Conservation (phyloP, 2,888 invertebrate species). For the Physocephala rufipes region DNA sequence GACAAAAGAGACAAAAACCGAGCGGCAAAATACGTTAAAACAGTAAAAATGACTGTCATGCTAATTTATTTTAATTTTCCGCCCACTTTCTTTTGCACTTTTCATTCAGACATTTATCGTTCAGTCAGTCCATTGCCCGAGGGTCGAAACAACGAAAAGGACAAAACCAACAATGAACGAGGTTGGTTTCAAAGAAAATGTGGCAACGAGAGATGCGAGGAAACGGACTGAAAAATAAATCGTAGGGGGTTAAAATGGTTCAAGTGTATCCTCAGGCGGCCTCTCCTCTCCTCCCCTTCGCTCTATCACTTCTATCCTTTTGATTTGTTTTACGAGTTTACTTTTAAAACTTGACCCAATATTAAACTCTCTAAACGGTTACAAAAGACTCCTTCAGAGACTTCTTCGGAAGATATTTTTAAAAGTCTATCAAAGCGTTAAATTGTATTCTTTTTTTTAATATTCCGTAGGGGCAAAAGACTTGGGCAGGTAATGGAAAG, state of each 20-base stretch:
- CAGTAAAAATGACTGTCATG: constrained; percentile 22
- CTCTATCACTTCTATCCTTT: background rate
- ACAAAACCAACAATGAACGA: no score
- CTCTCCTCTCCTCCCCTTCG: background rate
- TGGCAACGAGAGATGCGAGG: no score
- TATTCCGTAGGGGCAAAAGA: no score
- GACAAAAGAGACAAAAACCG: background rate
- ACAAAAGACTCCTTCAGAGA: background rate
- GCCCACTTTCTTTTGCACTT: background rate
- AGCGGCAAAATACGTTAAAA: background rate
- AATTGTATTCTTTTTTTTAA: constrained; percentile 6
- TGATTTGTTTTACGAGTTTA: background rate
- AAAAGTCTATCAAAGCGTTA: constrained; percentile 14
- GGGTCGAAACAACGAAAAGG: background rate
- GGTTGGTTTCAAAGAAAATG: no score
- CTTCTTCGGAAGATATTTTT: background rate
- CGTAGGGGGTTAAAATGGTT: background rate
- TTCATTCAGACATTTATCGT: background rate
- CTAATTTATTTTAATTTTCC: constrained; percentile 21
- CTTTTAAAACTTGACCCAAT: background rate
- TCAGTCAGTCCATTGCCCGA: background rate
- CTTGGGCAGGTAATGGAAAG: background rate
- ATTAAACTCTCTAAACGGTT: no score
- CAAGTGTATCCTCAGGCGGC: background rate
- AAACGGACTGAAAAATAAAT: background rate